Evolutionary conservation across 2,797 vertebrate species (phyloP), one percentile per base, ranked within the genome.

Genomic region (Sylvia borin): DNA sequence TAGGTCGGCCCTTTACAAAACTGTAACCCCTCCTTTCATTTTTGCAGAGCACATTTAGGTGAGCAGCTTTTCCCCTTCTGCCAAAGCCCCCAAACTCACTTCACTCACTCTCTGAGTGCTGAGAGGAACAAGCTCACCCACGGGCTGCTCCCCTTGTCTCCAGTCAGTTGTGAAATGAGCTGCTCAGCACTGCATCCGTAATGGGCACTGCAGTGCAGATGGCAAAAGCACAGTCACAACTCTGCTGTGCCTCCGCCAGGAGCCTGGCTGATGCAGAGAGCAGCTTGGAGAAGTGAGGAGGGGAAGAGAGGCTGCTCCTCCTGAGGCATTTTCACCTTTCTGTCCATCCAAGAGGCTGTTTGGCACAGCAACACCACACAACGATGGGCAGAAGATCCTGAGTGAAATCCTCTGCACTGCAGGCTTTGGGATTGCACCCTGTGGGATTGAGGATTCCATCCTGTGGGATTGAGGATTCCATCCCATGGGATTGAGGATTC

Each of bases 201-300:
- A 97, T 96, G 93, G 96, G 96, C 85, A 93, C 93, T 96, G 96
- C 96, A 97, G 93, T 94, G 94, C 94, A 95, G 95, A 96, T 94
- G 84, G 94, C 95, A 94, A 45, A 68, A 64, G 88, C 92, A 42
- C 26, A 92, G 88, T 6, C 93, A 91, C 92, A 85, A 40, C 83
- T 76, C 64, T 24, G 53, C 94, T 73, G 82, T 55, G 80, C 88
- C 77, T 75, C 87, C 0, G 5, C 88, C 95, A 81, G 3, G 21
- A 66, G 92, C 90, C 90, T 53, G 84, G 42, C 4, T 45, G 58
- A 65, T 38, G 87, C 77, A 75, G 75, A 74, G 51, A 86, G 76
- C 78, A 9, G 81, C 83, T 74, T 38, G 1, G 16, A 61, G 64
- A 6, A 51, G 50, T 8, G 15, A 73, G 77, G 70, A 92, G 26